phyloP scores from a whole-genome alignment of 1,140 invertebrate species.

The Kradibia gibbosae region DNA sequence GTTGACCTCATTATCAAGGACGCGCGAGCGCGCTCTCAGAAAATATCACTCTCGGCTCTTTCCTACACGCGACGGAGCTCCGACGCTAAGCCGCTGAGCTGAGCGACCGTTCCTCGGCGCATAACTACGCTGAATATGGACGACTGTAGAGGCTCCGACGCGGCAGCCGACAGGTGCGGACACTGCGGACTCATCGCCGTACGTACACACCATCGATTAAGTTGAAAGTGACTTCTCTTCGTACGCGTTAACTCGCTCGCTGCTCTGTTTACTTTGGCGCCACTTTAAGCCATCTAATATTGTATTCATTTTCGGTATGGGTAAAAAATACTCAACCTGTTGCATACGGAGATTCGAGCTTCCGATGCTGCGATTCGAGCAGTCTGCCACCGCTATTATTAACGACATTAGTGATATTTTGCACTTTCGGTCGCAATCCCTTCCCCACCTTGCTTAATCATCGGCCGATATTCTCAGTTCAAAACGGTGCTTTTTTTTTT shows the following conservation, averaged over 20 bases:
- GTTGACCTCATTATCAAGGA: constrained; percentile 55
- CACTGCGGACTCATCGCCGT: no score
- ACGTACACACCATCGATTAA: not conserved
- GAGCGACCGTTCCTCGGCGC: not conserved
- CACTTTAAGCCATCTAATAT: not conserved
- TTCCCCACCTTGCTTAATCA: no score
- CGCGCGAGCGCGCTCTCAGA: not conserved
- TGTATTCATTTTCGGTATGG: not conserved
- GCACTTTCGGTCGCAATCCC: no score
- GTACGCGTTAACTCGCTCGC: no score
- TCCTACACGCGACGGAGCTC: not conserved
- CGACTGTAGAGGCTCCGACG: not conserved
- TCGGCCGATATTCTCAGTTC: no score
- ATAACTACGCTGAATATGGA: constrained; percentile 10
- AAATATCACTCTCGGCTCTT: not conserved
- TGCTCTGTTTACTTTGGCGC: not conserved
- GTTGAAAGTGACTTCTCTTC: not conserved
- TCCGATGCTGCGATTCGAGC: not conserved
- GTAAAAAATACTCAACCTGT: constrained; percentile 9
- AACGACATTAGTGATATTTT: not conserved
- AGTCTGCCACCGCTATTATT: not conserved
- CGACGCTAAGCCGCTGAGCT: no score
- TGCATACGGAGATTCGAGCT: not conserved
- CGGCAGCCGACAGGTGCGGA: constrained; percentile 7
- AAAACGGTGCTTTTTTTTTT: no score